Base-by-base conservation (phyloP, 2,797 vertebrate species). In the Anguilla marmorata region DNA sequence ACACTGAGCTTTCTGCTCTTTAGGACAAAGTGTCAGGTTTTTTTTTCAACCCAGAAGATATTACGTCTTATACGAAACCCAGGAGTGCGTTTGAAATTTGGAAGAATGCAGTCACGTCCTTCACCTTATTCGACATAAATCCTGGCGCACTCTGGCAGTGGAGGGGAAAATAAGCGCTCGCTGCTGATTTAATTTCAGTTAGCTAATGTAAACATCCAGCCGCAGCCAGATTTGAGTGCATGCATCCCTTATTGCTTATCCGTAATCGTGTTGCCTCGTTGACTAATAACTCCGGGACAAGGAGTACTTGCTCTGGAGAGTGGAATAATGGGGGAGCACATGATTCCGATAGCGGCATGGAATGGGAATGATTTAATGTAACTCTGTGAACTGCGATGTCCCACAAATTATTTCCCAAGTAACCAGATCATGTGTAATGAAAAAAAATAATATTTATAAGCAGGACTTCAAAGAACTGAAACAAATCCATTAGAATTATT, bases 141-240 rank as follows among this genome's bases (percentile, higher is more conserved):
- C 52, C 82, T 41, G 60, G 60, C 45, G 30, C 3, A 33, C n/a
- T 58, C 19, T 37, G 60, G 80, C 27, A 63, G 24, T n/a, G 37
- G n/a, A 52, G 41, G 58, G 24, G 41, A 12, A 63, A 16, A 27
- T 5, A n/a, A 19, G 30, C 30, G 24, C 52, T 30, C 74, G 86
- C 80, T 0, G 86, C 83, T 87, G 86, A 89, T 88, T 63, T 87
- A 87, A 90, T 90, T 88, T 90, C 85, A 84, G 56, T 76, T 54
- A 30, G 3, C 86, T 74, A 69, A 88, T 74, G 84, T 82, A 89
- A 74, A 86, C 58, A 63, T 87, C 24, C 50, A 58, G 58, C 33
- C 27, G 19, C 12, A 63, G 56, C 84, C 56, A 63, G 30, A 33
- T 60, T 24, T 37, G 69, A 85, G 87, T 41, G 54, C 24, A 58